Evolutionary conservation across 2,113 vertebrate species (phyloP).

Genomic region (Tyrannus savana): DNA sequence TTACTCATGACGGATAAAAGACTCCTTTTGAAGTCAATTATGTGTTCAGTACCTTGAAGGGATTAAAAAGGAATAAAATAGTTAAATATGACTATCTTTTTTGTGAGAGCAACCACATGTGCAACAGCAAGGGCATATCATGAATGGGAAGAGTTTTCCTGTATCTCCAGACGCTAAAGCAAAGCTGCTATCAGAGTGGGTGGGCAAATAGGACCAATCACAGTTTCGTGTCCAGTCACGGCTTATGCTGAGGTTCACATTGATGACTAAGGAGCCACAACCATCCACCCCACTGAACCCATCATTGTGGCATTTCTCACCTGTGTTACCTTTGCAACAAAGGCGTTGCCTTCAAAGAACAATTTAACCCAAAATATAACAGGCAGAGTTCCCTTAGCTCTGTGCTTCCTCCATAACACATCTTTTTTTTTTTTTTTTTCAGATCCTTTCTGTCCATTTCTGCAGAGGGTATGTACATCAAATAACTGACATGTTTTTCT

Average conservation of each 20-base stretch:
- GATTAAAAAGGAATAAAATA: not conserved
- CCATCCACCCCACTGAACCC: rapidly evolving
- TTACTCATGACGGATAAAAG: not conserved
- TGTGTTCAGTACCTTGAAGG: not conserved
- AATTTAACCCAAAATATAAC: not conserved
- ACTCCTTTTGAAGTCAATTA: not conserved
- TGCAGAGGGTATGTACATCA: not conserved
- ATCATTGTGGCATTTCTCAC: not conserved
- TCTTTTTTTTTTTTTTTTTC: not conserved
- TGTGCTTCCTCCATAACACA: not conserved
- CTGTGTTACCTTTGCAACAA: not conserved
- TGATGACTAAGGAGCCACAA: not conserved
- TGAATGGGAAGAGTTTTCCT: not conserved
- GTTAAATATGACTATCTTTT: not conserved
- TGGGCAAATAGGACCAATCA: not conserved
- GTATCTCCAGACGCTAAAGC: rapidly evolving
- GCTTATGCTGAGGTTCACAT: not conserved
- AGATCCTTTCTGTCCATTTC: not conserved
- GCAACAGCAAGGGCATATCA: not conserved
- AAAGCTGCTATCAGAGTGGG: not conserved
- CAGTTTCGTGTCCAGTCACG: rapidly evolving
- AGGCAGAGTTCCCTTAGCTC: not conserved
- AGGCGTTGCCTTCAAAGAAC: not conserved
- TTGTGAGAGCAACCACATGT: not conserved
- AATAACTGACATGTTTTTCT: not conserved